These are phyloP conservation scores for Xylocopa sonorina DNA, from an alignment of 1,140 invertebrate genomes.

Conservation along the genomic window DNA sequence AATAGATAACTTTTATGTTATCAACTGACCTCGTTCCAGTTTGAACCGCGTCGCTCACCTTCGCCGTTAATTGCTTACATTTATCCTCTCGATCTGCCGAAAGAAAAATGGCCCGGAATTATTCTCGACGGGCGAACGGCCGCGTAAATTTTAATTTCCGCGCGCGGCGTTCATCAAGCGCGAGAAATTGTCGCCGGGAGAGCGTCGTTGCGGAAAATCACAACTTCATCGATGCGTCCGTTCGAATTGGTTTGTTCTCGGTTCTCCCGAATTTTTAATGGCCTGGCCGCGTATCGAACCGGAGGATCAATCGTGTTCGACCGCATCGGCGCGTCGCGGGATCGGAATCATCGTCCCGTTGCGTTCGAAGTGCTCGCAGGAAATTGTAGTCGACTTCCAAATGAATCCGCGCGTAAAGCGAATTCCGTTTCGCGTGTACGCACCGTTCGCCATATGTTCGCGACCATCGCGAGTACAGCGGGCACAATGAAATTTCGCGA, in stretches of 20 bases:
- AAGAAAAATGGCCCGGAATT: background rate
- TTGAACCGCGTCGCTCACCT: background rate
- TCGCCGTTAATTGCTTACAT: constrained; percentile 9
- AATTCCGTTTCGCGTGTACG: too few relatives aligned
- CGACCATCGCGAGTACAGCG: too few relatives aligned
- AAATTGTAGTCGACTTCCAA: too few relatives aligned
- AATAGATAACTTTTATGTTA: constrained; percentile 43
- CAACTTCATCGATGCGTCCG: background rate
- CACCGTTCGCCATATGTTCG: too few relatives aligned
- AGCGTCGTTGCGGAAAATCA: background rate
- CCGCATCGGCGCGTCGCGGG: too few relatives aligned
- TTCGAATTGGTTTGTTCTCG: background rate
- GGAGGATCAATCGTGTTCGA: too few relatives aligned
- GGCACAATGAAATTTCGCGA: too few relatives aligned
- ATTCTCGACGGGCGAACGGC: background rate
- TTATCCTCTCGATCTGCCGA: background rate
- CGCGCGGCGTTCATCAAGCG: background rate
- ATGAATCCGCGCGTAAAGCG: too few relatives aligned
- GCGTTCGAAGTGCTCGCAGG: too few relatives aligned
- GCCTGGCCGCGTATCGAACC: background rate
- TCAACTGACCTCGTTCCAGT: constrained; percentile 47
- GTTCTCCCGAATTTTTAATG: background rate
- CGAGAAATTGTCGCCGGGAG: background rate
- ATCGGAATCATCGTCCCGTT: too few relatives aligned
- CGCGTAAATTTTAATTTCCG: background rate